These are phyloP conservation scores for Reticulitermes lucifugus DNA, from an alignment of 2,888 invertebrate genomes.

Conservation along the genomic window DNA sequence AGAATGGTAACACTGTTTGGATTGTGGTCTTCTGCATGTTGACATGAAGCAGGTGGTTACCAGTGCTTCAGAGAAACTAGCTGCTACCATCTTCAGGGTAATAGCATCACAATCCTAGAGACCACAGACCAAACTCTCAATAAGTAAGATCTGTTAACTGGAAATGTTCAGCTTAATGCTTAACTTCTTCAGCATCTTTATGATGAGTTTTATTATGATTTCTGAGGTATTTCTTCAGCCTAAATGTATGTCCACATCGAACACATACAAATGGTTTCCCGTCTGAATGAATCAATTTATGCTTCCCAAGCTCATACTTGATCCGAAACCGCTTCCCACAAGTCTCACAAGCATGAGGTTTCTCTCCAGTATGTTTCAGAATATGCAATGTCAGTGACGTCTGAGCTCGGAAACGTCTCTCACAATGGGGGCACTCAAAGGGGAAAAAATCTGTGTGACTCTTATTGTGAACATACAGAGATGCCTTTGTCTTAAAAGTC, in stretches of 20 bases:
- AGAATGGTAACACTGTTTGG: too few species aligned
- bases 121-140: too few species aligned
- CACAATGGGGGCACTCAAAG: conserved; percentile 70
- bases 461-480: conserved; percentile 72
- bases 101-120: too few species aligned
- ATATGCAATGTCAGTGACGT: conserved; percentile 69
- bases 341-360: conserved; percentile 66
- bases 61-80: too few species aligned
- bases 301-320: conserved; percentile 57
- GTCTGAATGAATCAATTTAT: conserved; percentile 65
- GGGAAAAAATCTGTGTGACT: conserved; percentile 70
- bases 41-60: too few species aligned
- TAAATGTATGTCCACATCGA: conserved; percentile 59
- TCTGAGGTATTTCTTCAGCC: conserved; percentile 68
- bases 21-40: too few species aligned
- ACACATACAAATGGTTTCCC: conserved; percentile 59
- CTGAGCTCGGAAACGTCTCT: conserved; percentile 67
- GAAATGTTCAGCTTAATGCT: not conserved
- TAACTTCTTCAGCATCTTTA: not conserved
- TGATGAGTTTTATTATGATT: conserved; percentile 62
- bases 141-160: too few species aligned
- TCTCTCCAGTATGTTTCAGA: conserved; percentile 69
- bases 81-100: too few species aligned
- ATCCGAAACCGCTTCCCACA: conserved; percentile 62
- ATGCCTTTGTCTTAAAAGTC: conserved; percentile 67